Percentiles rank a stretch among this genome's conserved stretches.
Conservation (phyloP, 2,113 vertebrate species). For the Colaptes auratus region DNA sequence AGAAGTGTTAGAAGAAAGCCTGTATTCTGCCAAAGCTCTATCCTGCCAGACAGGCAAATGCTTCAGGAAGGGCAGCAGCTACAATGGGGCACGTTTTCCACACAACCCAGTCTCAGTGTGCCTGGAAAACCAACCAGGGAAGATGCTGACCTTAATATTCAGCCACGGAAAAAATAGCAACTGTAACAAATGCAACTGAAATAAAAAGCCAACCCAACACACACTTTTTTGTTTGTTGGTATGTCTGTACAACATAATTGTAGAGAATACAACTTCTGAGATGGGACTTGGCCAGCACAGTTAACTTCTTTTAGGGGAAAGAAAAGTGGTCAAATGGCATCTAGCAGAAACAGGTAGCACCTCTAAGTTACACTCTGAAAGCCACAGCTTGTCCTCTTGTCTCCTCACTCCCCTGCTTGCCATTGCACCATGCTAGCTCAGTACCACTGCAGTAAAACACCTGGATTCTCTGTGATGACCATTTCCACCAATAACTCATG, state of each 20-base stretch:
- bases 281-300: background rate
- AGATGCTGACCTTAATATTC: background rate
- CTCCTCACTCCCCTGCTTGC: background rate
- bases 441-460: background rate
- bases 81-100: background rate
- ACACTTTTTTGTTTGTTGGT: background rate
- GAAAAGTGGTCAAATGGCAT: background rate
- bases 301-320: background rate
- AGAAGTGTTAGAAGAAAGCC: background rate
- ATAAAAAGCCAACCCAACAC: background rate
- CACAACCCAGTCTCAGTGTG: background rate
- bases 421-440: background rate
- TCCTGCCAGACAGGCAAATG: background rate
- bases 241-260: background rate
- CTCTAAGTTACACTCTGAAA: fast-evolving
- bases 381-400: background rate
- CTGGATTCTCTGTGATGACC: background rate
- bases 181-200: background rate
- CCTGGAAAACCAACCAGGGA: background rate
- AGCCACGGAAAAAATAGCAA: background rate
- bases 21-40: background rate
- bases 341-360: background rate
- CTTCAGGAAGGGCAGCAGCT: background rate
- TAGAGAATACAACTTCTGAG: background rate
- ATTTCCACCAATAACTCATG: background rate